Conservation (phyloP, 1,140 invertebrate genomes). For the Anoplolepis gracilipes region DNA sequence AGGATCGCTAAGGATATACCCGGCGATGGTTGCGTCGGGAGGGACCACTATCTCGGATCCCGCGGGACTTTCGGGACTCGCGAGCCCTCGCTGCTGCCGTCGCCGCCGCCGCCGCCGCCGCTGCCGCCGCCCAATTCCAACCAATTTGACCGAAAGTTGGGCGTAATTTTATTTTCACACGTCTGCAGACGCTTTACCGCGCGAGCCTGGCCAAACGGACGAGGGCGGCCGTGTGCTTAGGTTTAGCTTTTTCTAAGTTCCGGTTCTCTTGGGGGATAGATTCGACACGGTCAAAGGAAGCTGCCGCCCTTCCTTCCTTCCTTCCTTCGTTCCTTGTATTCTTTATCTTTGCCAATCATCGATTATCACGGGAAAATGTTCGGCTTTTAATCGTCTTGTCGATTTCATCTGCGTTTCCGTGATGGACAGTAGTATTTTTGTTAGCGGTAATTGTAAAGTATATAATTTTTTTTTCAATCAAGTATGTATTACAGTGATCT, state of each 20-base stretch:
- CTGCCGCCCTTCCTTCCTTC: too few relatives aligned
- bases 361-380: conserved; percentile 73
- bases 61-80: conserved; percentile 76
- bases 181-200: conserved; percentile 77
- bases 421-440: not conserved
- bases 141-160: conserved; percentile 88
- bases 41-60: conserved; percentile 66
- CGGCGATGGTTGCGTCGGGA: conserved; percentile 37
- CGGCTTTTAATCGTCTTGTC: conserved; percentile 63
- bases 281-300: conserved; percentile 65
- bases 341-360: conserved; percentile 83
- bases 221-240: conserved; percentile 49
- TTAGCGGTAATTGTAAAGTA: too few relatives aligned
- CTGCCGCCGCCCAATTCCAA: conserved; percentile 86
- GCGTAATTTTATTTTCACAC: conserved; percentile 88
- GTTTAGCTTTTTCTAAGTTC: conserved; percentile 57
- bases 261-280: conserved; percentile 71
- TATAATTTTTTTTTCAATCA: too few relatives aligned
- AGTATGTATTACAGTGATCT: not conserved
- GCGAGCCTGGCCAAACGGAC: conserved; percentile 59
- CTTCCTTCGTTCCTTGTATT: conserved; percentile 41
- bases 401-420: conserved; percentile 43
- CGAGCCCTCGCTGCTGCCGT: conserved; percentile 68
- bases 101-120: conserved; percentile 80
- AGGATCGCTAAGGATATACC: conserved; percentile 67